Percentiles rank a stretch among this genome's conserved stretches.
Conservation (phyloP, 2,888 invertebrate species). For the Malacosoma neustria region DNA sequence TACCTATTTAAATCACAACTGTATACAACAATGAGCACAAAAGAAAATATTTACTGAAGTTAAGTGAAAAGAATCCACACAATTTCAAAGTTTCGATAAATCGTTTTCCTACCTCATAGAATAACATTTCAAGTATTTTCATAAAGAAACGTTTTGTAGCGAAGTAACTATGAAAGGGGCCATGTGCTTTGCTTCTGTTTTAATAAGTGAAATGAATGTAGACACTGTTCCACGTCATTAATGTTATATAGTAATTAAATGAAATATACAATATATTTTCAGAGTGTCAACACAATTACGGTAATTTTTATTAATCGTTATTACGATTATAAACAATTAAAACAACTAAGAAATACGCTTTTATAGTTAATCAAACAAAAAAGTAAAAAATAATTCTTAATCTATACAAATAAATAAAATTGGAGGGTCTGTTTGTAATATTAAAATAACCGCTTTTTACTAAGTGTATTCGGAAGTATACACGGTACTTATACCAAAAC, state of each 20-base stretch:
- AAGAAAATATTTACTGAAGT: background rate
- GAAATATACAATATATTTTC: background rate
- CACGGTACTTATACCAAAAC: too few species aligned
- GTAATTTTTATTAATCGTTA: too few species aligned
- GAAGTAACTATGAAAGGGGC: conserved; percentile 28
- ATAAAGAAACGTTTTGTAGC: conserved; percentile 42
- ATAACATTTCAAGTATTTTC: conserved; percentile 44
- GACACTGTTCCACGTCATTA: background rate
- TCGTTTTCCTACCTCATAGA: conserved; percentile 30
- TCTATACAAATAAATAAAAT: too few species aligned
- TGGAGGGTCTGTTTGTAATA: too few species aligned
- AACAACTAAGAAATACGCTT: too few species aligned
- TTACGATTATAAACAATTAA: too few species aligned
- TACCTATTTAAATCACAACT: too few species aligned
- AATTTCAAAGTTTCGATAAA: conserved; percentile 40
- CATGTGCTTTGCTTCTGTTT: conserved; percentile 21
- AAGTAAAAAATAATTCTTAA: too few species aligned
- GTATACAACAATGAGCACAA: background rate
- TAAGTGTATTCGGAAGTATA: too few species aligned
- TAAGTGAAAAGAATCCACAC: background rate
- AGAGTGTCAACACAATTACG: background rate
- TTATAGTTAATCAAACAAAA: too few species aligned
- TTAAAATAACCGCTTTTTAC: too few species aligned
- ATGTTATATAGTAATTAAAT: background rate
- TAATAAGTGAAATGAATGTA: conserved; percentile 14